A percentile compares a stretch with the other conserved stretches of the same genome.
These are phyloP conservation scores for Limnothrissa miodon DNA, from an alignment of 2,113 vertebrate species.

Conservation along the genomic window DNA sequence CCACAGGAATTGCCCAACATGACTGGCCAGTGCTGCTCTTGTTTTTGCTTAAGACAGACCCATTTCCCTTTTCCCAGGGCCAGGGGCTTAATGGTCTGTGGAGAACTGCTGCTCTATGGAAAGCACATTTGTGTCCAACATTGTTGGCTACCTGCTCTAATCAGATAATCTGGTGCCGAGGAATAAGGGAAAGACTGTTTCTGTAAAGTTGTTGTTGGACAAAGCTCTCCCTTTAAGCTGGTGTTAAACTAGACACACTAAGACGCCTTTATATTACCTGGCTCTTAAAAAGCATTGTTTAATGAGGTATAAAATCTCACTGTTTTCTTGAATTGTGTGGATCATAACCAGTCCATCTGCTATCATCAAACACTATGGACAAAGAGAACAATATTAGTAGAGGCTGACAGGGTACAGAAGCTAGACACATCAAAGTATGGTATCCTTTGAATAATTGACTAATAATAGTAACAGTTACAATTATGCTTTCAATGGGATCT, in stretches of 20 bases:
- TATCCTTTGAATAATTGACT: not conserved
- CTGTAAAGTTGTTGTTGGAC: not conserved
- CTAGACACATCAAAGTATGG: slow-evolving; percentile 19
- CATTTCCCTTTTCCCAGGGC: not conserved
- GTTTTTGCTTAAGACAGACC: not conserved
- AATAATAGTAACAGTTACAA: slow-evolving; percentile 28
- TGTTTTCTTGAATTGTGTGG: not conserved
- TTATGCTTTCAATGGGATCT: slow-evolving; percentile 23
- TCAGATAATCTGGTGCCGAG: not conserved
- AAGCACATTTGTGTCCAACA: slow-evolving; percentile 16
- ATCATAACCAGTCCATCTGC: not conserved
- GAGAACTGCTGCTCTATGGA: not conserved
- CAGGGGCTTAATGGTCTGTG: slow-evolving; percentile 12
- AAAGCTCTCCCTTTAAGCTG: not conserved
- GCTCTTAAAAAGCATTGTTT: slow-evolving; percentile 4
- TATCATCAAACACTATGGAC: not conserved
- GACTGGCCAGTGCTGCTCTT: not conserved
- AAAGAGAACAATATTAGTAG: not conserved
- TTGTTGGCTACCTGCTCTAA: not conserved
- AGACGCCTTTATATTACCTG: not conserved
- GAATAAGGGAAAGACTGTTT: slow-evolving; percentile 13
- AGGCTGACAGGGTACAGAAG: slow-evolving; percentile 7
- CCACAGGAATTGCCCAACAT: not conserved
- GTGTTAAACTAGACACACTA: slow-evolving; percentile 2
- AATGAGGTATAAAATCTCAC: not conserved